These are phyloP conservation scores for Mimas tiliae DNA, from an alignment of 2,888 invertebrate genomes.

Conservation along the genomic window DNA sequence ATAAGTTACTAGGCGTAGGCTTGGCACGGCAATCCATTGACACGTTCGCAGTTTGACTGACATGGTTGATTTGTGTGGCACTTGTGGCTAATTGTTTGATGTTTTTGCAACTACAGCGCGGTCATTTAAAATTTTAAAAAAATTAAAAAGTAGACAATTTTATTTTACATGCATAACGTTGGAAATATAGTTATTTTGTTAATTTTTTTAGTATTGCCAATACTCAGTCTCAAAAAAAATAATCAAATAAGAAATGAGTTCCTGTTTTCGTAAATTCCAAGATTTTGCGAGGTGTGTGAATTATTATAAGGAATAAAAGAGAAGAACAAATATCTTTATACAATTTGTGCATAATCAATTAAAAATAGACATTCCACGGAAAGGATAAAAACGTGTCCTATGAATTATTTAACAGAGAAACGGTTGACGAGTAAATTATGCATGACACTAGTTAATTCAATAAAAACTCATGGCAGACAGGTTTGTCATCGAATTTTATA, in stretches of 20 bases:
- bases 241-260: too few relatives aligned
- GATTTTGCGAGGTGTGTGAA: too few relatives aligned
- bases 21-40: slow-evolving; percentile 25
- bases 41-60: slow-evolving; percentile 3
- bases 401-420: slow-evolving; percentile 67
- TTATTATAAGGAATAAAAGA: background rate
- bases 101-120: background rate
- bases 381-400: slow-evolving; percentile 44
- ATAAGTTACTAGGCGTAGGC: slow-evolving; percentile 52
- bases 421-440: slow-evolving; percentile 44
- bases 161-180: too few relatives aligned
- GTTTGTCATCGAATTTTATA: background rate
- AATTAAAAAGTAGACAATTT: background rate
- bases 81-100: slow-evolving; percentile 4
- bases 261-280: too few relatives aligned
- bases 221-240: too few relatives aligned
- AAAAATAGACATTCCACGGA: slow-evolving; percentile 34
- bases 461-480: slow-evolving; percentile 10
- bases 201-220: too few relatives aligned
- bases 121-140: background rate
- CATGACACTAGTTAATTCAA: slow-evolving; percentile 25
- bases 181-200: too few relatives aligned
- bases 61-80: background rate
- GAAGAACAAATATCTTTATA: slow-evolving; percentile 42
- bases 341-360: slow-evolving; percentile 47